Conservation (phyloP, 2,888 invertebrate species). For the Scaptomyza cyrtandrae region DNA sequence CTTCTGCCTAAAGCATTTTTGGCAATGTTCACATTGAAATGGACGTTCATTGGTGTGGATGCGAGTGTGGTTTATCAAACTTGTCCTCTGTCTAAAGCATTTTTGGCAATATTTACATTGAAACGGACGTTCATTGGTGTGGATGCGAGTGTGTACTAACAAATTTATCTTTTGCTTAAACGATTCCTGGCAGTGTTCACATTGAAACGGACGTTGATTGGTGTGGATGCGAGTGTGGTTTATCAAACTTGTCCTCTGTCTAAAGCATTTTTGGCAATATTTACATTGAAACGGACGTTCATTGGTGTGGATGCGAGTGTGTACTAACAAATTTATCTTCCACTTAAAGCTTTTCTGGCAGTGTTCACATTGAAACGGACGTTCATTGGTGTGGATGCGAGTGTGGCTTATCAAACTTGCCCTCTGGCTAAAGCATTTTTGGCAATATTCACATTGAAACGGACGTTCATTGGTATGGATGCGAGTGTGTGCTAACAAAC, state of each 20-base stretch:
- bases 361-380: slow-evolving; percentile 15
- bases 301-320: slow-evolving; percentile 28
- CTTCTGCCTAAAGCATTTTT: slow-evolving; percentile 11
- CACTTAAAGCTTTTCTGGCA: slow-evolving; percentile 21
- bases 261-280: too few relatives aligned
- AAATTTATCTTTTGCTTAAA: slow-evolving; percentile 8
- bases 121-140: slow-evolving; percentile 31
- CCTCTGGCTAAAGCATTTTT: too few relatives aligned
- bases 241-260: too few relatives aligned
- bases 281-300: too few relatives aligned
- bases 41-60: slow-evolving; percentile 32
- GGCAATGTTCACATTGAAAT: slow-evolving; percentile 16
- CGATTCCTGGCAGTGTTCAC: slow-evolving; percentile 9
- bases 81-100: neutral
- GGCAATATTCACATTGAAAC: too few relatives aligned
- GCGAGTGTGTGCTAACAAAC: slow-evolving; percentile 18
- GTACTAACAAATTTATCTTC: neutral
- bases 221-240: too few relatives aligned
- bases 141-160: slow-evolving; percentile 21
- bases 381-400: slow-evolving; percentile 11
- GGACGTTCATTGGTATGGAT: too few relatives aligned
- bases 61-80: slow-evolving; percentile 19
- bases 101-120: slow-evolving; percentile 22
- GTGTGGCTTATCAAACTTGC: too few relatives aligned
- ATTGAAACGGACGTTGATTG: slow-evolving; percentile 7